Percentiles rank a stretch among this genome's conserved stretches.
Conservation (phyloP, 2,888 invertebrate species). For the Cephus nigrinus region DNA sequence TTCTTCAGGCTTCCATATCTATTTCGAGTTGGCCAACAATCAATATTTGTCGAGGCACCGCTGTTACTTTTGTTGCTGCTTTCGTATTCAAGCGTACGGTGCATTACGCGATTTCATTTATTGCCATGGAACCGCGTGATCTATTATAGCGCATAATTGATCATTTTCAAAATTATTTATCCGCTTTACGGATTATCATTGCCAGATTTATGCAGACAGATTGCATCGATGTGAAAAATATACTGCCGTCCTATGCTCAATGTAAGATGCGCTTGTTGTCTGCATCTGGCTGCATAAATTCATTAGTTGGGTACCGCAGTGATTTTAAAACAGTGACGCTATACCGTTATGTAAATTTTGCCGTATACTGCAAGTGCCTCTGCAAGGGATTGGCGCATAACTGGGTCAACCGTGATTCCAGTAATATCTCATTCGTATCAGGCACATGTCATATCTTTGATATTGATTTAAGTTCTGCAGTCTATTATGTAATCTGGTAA, state of each 20-base stretch:
- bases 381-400: slow-evolving; percentile 31
- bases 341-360: neutral
- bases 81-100: neutral
- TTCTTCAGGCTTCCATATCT: slow-evolving; percentile 63
- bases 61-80: neutral
- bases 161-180: too few species aligned
- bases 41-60: slow-evolving; percentile 51
- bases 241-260: neutral
- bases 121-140: neutral
- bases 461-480: neutral
- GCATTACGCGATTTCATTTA: neutral
- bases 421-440: slow-evolving; percentile 3
- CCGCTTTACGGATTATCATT: neutral
- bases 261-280: neutral
- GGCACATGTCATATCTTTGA: neutral
- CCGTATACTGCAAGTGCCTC: neutral
- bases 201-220: neutral
- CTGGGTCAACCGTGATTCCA: slow-evolving; percentile 41
- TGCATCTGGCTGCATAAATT: neutral
- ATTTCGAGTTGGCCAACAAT: slow-evolving; percentile 61
- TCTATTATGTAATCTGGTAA: neutral
- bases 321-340: neutral
- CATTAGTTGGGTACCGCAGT: neutral
- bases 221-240: neutral
- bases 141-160: neutral